Percentiles rank a stretch among this genome's conserved stretches.
Conservation (phyloP, 2,888 invertebrate genomes). For the Diarsia brunnea region DNA sequence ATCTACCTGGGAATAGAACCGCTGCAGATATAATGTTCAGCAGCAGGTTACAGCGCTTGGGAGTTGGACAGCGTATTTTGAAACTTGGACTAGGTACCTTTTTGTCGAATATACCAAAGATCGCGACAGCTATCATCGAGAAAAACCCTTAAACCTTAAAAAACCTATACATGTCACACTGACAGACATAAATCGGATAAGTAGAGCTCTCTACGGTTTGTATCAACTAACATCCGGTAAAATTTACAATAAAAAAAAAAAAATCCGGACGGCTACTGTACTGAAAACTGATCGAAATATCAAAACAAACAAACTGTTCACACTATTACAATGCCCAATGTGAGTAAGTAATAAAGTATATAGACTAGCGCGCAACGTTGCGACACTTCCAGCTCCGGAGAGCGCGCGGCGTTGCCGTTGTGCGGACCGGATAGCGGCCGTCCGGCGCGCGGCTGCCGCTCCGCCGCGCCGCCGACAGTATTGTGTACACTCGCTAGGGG, state of each 20-base stretch:
- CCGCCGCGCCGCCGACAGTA: slow-evolving; percentile 71
- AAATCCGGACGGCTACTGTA: not conserved
- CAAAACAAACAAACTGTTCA: not conserved
- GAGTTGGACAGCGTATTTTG: not conserved
- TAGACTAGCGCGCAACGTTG: slow-evolving; percentile 61
- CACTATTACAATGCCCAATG: not conserved
- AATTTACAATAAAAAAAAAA: slow-evolving; percentile 1
- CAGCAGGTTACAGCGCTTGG: not conserved
- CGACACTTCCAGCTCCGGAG: slow-evolving; percentile 56
- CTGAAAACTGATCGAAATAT: not conserved
- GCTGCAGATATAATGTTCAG: not conserved
- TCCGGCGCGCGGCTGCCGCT: slow-evolving; percentile 66
- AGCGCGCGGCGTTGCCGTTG: slow-evolving; percentile 66
- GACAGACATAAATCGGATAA: not conserved
- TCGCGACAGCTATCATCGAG: not conserved
- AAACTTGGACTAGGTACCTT: not conserved
- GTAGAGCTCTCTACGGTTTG: not conserved
- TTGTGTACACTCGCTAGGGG: slow-evolving; percentile 67
- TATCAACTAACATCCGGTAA: not conserved
- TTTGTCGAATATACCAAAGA: not conserved
- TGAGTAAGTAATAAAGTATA: slow-evolving; percentile 16
- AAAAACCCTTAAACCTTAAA: not conserved
- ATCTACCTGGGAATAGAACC: not conserved
- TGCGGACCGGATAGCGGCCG: slow-evolving; percentile 69
- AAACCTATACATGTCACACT: not conserved